phyloP scores from a whole-genome alignment of 2,888 invertebrate species.

The Drosophila sordidula region DNA sequence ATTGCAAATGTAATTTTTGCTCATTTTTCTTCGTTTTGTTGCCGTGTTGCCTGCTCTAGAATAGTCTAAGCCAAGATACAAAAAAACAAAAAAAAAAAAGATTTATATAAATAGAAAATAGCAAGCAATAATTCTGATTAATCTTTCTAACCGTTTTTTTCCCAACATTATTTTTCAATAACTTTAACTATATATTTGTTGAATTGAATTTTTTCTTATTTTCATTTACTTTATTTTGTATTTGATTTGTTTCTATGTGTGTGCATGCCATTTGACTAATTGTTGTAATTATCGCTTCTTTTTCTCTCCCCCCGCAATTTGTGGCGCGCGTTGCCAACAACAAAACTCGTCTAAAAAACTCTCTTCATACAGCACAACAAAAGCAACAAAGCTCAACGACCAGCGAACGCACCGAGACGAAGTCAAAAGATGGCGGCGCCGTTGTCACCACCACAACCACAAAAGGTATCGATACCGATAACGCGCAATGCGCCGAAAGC shows the following conservation, averaged over 20 bases:
- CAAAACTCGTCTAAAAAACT: conserved; percentile 63
- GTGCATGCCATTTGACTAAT: conserved; percentile 73
- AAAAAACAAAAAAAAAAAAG: conserved; percentile 34
- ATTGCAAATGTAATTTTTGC: conserved; percentile 24
- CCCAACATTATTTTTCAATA: conserved; percentile 39
- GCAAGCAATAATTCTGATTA: conserved; percentile 15
- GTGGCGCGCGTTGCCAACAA: conserved; percentile 32
- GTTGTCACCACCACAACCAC: conserved; percentile 87
- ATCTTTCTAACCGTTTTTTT: conserved; percentile 32
- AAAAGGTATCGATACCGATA: conserved; percentile 85
- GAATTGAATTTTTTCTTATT: too few relatives aligned
- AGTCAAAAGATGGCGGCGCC: conserved; percentile 87
- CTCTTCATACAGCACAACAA: conserved; percentile 70
- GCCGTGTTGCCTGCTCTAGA: conserved; percentile 60
- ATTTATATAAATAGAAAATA: conserved; percentile 13
- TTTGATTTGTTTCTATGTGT: conserved; percentile 16
- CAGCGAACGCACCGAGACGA: conserved; percentile 86
- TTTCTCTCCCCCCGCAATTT: conserved; percentile 40
- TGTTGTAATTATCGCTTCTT: conserved; percentile 68
- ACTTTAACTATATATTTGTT: conserved; percentile 20
- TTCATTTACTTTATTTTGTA: neutral
- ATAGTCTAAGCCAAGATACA: conserved; percentile 52
- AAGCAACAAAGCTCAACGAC: conserved; percentile 80
- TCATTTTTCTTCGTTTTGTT: conserved; percentile 22
- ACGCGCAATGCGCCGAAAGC: too few relatives aligned